Conservation (phyloP, 2,888 invertebrate species). For the Macrophya annulata region DNA sequence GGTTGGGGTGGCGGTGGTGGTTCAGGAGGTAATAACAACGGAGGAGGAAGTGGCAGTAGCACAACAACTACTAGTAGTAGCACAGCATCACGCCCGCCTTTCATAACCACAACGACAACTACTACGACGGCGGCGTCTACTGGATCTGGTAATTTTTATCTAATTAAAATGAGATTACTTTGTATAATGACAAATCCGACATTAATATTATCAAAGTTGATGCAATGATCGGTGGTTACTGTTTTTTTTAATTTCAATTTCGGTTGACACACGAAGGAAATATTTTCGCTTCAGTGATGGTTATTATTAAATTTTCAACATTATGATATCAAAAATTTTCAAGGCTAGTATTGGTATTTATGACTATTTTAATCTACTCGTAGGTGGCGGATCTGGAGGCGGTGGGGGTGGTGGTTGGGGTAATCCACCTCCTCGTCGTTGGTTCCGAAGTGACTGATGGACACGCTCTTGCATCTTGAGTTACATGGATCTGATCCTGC, state of each 20-base stretch:
- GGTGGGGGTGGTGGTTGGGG: conserved; percentile 23
- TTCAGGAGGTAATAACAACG: background rate
- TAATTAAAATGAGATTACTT: background rate
- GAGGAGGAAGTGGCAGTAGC: background rate
- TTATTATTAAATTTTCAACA: background rate
- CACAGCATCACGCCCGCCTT: background rate
- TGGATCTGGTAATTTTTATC: conserved; percentile 22
- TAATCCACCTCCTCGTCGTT: background rate
- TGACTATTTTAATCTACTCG: background rate
- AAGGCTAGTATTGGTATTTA: background rate
- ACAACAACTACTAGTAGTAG: background rate
- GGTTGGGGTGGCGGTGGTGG: conserved; percentile 31
- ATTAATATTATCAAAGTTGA: background rate
- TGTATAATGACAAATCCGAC: background rate
- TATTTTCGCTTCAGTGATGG: background rate
- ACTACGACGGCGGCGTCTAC: background rate
- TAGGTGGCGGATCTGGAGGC: background rate
- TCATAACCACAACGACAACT: background rate
- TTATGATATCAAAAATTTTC: background rate
- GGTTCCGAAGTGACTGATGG: conserved; percentile 5
- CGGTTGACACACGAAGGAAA: background rate
- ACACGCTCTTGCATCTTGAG: background rate
- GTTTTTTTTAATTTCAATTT: background rate
- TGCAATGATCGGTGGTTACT: background rate
- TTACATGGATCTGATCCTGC: background rate